Base-by-base conservation (phyloP, 2,797 vertebrate species). In the Gymnoscopelus braueri region DNA sequence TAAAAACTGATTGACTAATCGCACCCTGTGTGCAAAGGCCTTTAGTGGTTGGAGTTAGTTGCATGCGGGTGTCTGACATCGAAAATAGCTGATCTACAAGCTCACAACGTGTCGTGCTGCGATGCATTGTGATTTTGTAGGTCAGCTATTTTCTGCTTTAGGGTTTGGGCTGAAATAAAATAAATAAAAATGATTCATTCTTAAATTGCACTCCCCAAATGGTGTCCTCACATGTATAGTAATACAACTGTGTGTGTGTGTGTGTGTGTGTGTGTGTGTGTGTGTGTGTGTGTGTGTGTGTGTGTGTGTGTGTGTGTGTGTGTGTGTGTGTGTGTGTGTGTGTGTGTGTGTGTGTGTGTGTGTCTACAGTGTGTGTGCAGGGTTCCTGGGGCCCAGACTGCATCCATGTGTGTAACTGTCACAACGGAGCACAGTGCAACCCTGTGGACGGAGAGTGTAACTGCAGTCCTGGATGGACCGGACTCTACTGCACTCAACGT, bases 311-410 rank as follows among this genome's bases (percentile, higher is more conserved):
- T 65, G 49, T 3, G 11, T 56, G 50, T 24, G 62, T 74, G 60
- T 26, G 59, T 62, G 50, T 61, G 59, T 60, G 49, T 47, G 26
- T 63, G 44, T 26, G 47, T 26, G 11, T 59, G 29, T 39, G 13
- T 29, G 14, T 39, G 51, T 10, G 32, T 47, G 32, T 15, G 8
- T 48, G 35, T 60, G 50, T 63, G 62, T 53, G 26, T 53, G 29
- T 24, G 0, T 63, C 54, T 48, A 29, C 83, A 98, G 96, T 93
- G 47, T 98, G 96, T 85, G 92, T 94, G 13, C 88, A 92, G 82
- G 96, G 96, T 3, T 96, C 95, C 4, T 97, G 95, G 78, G 96
- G 96, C 1, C 94, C 94, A 65, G 94, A 95, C 87, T 98, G 96
- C 87, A 95, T 95, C 83, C 96, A 92, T 0, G 91, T 95, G 57